These are phyloP conservation scores for Aphidius gifuensis DNA, from an alignment of 1,140 invertebrate species.

Conservation along the genomic window DNA sequence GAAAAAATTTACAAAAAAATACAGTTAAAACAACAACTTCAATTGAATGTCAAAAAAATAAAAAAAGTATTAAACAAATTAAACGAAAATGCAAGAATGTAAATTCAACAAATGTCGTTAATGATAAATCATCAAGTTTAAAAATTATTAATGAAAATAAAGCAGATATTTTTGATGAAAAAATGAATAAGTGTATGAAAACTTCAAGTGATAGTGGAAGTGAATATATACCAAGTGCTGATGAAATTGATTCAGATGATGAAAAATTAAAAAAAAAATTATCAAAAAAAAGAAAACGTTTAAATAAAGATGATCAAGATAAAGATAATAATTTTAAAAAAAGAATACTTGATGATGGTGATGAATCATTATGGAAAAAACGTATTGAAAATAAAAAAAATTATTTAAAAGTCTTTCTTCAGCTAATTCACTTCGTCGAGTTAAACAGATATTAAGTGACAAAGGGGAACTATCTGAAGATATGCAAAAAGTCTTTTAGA, in stretches of 20 bases:
- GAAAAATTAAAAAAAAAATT: slow-evolving; percentile 37
- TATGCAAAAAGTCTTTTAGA: too few species aligned
- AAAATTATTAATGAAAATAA: slow-evolving; percentile 2
- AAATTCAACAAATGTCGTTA: slow-evolving; percentile 13
- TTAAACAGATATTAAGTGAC: too few species aligned
- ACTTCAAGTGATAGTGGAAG: slow-evolving; percentile 46
- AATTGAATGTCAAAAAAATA: slow-evolving; percentile 7
- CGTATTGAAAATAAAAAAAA: slow-evolving; percentile 50
- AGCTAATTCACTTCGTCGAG: too few species aligned
- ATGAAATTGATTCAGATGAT: slow-evolving; percentile 30
- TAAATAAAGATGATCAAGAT: neutral
- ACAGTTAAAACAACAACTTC: neutral
- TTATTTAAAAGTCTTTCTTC: slow-evolving; percentile 47
- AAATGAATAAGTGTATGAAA: too few species aligned
- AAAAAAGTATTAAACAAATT: slow-evolving; percentile 14
- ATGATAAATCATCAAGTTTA: slow-evolving; percentile 2
- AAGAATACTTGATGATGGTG: slow-evolving; percentile 68
- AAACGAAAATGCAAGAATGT: slow-evolving; percentile 10
- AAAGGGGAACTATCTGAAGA: too few species aligned
- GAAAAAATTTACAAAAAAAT: slow-evolving; percentile 30
- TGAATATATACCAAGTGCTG: slow-evolving; percentile 62
- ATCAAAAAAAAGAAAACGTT: slow-evolving; percentile 2
- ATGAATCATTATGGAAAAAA: slow-evolving; percentile 59
- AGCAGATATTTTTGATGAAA: slow-evolving; percentile 25
- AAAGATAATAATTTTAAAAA: too few species aligned